Evolutionary conservation across 2,113 vertebrate species (phyloP).

Genomic region (Gymnogyps californianus): DNA sequence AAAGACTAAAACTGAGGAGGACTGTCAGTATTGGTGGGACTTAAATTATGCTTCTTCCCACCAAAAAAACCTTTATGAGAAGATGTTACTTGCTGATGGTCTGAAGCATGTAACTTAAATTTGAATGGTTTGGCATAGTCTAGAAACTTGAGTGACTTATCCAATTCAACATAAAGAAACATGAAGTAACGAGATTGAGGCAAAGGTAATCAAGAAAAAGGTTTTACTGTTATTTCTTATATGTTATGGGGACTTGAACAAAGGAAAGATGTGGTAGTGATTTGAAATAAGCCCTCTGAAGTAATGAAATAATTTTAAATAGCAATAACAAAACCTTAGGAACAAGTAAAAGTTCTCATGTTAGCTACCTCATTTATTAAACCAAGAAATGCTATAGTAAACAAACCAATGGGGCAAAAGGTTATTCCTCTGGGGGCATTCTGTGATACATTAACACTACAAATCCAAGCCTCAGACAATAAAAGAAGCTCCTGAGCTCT

Average conservation of each 20-base stretch:
- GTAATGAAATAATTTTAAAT: conserved; percentile 9
- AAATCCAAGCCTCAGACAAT: neutral
- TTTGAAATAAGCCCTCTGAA: conserved; percentile 12
- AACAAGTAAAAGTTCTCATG: neutral
- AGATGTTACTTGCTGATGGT: neutral
- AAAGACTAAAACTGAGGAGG: neutral
- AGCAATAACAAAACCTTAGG: neutral
- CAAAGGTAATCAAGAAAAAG: neutral
- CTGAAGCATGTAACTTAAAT: neutral
- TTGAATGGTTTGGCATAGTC: neutral
- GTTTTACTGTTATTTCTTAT: neutral
- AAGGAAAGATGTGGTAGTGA: neutral
- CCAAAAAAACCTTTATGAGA: neutral
- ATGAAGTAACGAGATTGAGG: neutral
- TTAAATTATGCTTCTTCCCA: neutral
- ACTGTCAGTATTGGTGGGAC: neutral
- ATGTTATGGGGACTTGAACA: neutral
- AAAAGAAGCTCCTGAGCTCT: neutral
- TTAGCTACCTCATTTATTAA: neutral
- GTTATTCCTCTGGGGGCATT: neutral
- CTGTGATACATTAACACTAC: neutral
- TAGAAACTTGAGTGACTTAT: neutral
- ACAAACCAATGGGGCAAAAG: neutral
- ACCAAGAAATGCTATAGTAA: neutral
- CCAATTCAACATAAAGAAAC: neutral